phyloP scores from a whole-genome alignment of 2,888 invertebrate species.

The Sminthurinus aureus region DNA sequence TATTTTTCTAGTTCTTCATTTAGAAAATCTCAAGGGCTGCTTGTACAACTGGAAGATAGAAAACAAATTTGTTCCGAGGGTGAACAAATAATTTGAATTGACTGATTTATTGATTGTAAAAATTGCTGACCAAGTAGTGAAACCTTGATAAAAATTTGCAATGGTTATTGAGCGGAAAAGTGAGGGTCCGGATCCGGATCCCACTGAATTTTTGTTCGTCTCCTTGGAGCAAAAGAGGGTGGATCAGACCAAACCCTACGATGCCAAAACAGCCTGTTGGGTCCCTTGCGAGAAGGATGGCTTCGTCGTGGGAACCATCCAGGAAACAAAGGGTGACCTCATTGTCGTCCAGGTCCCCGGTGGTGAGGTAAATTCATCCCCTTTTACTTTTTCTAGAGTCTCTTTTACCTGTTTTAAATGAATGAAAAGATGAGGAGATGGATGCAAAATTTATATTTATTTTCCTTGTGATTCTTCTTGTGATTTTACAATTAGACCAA shows the following conservation, averaged over 20 bases:
- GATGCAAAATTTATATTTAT: background rate
- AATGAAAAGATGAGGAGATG: too few species aligned
- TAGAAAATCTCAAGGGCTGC: too few species aligned
- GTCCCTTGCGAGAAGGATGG: slow-evolving; percentile 98
- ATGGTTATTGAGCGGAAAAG: slow-evolving; percentile 56
- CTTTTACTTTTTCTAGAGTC: too few species aligned
- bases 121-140: too few species aligned
- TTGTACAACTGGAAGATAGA: too few species aligned
- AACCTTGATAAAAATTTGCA: too few species aligned
- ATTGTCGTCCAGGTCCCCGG: slow-evolving; percentile 90
- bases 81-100: too few species aligned
- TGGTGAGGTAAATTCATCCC: slow-evolving; percentile 78
- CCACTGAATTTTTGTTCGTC: slow-evolving; percentile 92
- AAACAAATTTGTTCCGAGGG: too few species aligned
- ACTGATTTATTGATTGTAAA: too few species aligned
- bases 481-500: slow-evolving; percentile 71
- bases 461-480: background rate
- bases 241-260: slow-evolving; percentile 98
- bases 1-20: too few species aligned
- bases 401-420: too few species aligned
- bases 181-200: slow-evolving; percentile 79
- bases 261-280: slow-evolving; percentile 99
- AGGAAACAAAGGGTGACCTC: slow-evolving; percentile 97
- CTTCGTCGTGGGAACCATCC: slow-evolving; percentile 95
- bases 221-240: slow-evolving; percentile 95